A percentile compares a stretch with the other conserved stretches of the same genome.
Evolutionary conservation across 2,888 invertebrate species (phyloP).

Genomic region (Drosophila meridiana): DNA sequence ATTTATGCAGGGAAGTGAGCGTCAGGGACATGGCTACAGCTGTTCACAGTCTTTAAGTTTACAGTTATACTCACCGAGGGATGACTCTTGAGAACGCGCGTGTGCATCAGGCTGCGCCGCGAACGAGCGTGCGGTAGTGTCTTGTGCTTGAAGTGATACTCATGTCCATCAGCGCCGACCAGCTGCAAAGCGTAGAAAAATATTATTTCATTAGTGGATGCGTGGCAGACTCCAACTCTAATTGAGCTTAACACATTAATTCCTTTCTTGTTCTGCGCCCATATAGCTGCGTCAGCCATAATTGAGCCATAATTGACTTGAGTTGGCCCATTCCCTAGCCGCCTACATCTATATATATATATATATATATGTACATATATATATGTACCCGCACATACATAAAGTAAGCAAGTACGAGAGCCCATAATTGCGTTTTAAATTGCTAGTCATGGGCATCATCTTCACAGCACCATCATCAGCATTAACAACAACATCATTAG

Average conservation of each 20-base stretch:
- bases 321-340: conserved; percentile 26
- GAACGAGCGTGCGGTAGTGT: conserved; percentile 95
- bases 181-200: conserved; percentile 88
- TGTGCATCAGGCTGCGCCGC: conserved; percentile 95
- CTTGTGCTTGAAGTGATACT: conserved; percentile 97
- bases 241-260: conserved; percentile 72
- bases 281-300: conserved; percentile 56
- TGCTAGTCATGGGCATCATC: conserved; percentile 64
- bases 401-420: conserved; percentile 15
- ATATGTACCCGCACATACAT: background rate
- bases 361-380: no score
- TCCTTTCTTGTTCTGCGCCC: conserved; percentile 39
- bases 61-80: conserved; percentile 91
- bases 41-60: conserved; percentile 19
- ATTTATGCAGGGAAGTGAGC: conserved; percentile 23
- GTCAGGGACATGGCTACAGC: conserved; percentile 1
- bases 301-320: conserved; percentile 74
- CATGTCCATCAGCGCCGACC: conserved; percentile 91
- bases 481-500: conserved; percentile 27
- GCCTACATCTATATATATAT: background rate
- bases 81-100: conserved; percentile 92
- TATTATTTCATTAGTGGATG: conserved; percentile 51
- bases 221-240: conserved; percentile 46
- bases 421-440: conserved; percentile 73
- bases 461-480: conserved; percentile 26